Conservation (phyloP, 2,797 vertebrate genomes). For the Rhabdomys pumilio region DNA sequence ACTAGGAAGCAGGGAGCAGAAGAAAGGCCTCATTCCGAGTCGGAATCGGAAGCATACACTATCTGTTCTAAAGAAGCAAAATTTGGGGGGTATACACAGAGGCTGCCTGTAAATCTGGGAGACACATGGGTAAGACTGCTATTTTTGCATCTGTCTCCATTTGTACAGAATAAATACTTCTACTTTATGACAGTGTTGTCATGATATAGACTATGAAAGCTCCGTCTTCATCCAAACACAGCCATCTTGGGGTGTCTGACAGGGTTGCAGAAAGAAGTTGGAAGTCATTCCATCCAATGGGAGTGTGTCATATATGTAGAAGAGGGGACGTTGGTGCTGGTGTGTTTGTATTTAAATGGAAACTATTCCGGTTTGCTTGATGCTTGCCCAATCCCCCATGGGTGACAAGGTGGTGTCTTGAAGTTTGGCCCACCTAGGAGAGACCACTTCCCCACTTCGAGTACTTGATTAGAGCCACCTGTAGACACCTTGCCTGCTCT, state of each 20-base stretch:
- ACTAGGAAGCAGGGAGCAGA: slow-evolving; percentile 44
- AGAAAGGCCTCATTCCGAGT: slow-evolving; percentile 45
- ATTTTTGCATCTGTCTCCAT: slow-evolving; percentile 77
- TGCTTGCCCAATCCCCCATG: rapidly evolving
- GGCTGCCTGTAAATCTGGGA: slow-evolving; percentile 71
- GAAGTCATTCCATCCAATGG: neutral
- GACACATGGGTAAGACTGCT: slow-evolving; percentile 70
- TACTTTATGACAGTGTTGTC: slow-evolving; percentile 72
- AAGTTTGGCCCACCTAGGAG: slow-evolving; percentile 67
- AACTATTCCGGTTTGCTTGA: rapidly evolving
- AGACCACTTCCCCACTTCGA: slow-evolving; percentile 37
- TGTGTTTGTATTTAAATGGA: neutral
- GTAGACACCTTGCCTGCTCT: slow-evolving; percentile 74
- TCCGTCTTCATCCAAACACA: slow-evolving; percentile 47
- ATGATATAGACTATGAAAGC: slow-evolving; percentile 56
- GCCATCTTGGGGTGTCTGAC: slow-evolving; percentile 14
- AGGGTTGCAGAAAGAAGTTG: slow-evolving; percentile 24
- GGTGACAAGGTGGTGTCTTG: slow-evolving; percentile 58
- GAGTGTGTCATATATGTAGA: rapidly evolving
- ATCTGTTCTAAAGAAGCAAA: slow-evolving; percentile 70
- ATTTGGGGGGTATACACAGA: slow-evolving; percentile 79
- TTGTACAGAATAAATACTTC: slow-evolving; percentile 82
- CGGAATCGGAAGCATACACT: slow-evolving; percentile 69
- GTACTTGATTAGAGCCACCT: slow-evolving; percentile 77
- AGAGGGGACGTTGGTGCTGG: rapidly evolving